These are phyloP conservation scores for Epinephelus coioides DNA, from an alignment of 2,797 vertebrate species.

Conservation along the genomic window DNA sequence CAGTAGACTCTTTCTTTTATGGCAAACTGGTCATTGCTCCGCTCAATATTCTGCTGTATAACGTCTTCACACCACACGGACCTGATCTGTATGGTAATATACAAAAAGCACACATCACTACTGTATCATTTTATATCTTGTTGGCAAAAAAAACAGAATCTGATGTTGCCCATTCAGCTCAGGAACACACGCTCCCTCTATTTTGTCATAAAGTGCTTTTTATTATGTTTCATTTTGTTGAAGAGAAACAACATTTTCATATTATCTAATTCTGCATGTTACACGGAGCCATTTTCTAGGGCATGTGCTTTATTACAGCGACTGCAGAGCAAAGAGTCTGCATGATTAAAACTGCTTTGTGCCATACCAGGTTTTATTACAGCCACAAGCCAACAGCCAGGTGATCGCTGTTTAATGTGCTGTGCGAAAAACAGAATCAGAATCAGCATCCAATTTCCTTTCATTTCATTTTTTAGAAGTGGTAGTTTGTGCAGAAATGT, in stretches of 20 bases:
- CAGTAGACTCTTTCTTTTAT: slow-evolving; percentile 95
- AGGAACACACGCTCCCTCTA: background rate
- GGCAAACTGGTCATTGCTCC: slow-evolving; percentile 95
- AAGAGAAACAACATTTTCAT: background rate
- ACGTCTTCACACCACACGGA: slow-evolving; percentile 96
- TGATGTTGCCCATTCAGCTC: background rate
- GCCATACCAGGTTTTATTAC: background rate
- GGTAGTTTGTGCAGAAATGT: too few relatives aligned
- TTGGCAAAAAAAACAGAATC: slow-evolving; percentile 1
- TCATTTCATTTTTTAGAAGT: too few relatives aligned
- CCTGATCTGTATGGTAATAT: slow-evolving; percentile 96
- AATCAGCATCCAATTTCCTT: too few relatives aligned
- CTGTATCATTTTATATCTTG: slow-evolving; percentile 2
- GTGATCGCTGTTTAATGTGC: background rate
- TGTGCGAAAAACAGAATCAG: background rate
- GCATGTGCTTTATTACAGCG: background rate
- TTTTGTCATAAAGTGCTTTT: background rate
- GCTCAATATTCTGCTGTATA: slow-evolving; percentile 96
- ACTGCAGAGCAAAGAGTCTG: background rate
- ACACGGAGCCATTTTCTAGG: background rate
- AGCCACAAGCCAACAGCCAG: background rate
- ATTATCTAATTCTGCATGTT: background rate
- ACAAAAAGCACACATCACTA: slow-evolving; percentile 9
- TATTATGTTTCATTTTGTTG: background rate
- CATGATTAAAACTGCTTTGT: background rate